Percentiles rank a stretch among this genome's conserved stretches.
phyloP scores from a whole-genome alignment of 2,797 vertebrate genomes.

The Falco novaeseelandiae region DNA sequence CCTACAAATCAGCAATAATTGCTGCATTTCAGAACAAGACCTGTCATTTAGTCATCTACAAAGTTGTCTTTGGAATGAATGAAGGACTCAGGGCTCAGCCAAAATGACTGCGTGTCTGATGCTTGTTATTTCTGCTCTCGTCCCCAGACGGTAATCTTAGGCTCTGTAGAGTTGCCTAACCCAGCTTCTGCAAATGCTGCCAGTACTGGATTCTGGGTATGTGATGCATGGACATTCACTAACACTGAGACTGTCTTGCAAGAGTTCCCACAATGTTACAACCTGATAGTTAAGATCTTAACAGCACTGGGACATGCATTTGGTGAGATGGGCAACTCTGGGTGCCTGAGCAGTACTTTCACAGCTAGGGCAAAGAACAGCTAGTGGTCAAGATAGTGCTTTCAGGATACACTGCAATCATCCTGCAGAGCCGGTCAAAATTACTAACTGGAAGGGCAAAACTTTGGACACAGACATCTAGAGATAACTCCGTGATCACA shows the following conservation, averaged over 20 bases:
- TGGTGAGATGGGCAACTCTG: neutral
- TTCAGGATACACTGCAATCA: neutral
- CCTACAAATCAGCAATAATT: neutral
- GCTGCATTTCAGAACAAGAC: neutral
- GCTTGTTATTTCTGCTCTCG: neutral
- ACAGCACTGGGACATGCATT: neutral
- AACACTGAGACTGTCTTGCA: neutral
- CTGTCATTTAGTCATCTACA: neutral
- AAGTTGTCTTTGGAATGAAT: neutral
- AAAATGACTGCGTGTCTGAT: neutral
- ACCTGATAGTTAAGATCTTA: neutral
- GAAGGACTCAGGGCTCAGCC: neutral
- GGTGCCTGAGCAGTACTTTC: neutral
- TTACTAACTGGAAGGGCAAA: neutral
- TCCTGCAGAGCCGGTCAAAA: neutral
- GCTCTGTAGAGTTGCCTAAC: neutral
- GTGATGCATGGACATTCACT: neutral
- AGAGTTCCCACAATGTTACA: neutral
- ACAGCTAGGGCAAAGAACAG: neutral
- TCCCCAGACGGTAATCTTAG: neutral
- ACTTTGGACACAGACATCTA: neutral
- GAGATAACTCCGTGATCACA: neutral
- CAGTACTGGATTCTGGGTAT: neutral
- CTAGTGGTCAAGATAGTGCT: neutral
- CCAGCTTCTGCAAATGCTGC: neutral